These are phyloP conservation scores for Drosophila nigricruria DNA, from an alignment of 2,888 invertebrate species.

Conservation along the genomic window DNA sequence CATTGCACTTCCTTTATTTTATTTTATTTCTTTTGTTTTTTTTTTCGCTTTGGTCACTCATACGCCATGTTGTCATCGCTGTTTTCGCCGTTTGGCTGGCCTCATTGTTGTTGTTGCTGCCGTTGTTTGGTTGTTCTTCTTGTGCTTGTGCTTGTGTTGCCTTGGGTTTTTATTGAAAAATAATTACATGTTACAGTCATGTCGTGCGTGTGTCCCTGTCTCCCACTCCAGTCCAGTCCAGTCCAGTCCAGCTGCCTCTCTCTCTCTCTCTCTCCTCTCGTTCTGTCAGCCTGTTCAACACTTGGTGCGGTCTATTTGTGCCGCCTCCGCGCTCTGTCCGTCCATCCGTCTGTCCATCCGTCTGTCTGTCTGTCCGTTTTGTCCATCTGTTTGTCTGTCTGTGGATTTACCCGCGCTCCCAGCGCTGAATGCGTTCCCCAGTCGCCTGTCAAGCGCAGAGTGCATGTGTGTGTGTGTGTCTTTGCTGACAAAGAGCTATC, in stretches of 20 bases:
- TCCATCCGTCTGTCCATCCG: constrained; percentile 13
- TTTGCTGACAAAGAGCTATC: constrained; percentile 76
- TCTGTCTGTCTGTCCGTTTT: constrained; percentile 4
- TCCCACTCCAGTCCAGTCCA: not conserved
- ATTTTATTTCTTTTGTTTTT: constrained; percentile 20
- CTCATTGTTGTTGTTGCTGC: constrained; percentile 39
- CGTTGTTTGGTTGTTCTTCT: constrained; percentile 35
- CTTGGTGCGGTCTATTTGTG: constrained; percentile 74
- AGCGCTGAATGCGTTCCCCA: constrained; percentile 33
- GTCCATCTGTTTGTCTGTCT: constrained; percentile 25
- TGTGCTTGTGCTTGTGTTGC: constrained; percentile 49
- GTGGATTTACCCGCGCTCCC: constrained; percentile 21
- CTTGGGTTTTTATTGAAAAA: constrained; percentile 80
- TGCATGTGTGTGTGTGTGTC: constrained; percentile 20
- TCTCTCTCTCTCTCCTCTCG: not conserved
- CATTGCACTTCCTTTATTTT: constrained; percentile 9
- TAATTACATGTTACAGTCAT: constrained; percentile 80
- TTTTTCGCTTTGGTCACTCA: constrained; percentile 62
- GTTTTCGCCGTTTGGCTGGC: constrained; percentile 51
- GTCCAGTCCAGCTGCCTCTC: not conserved
- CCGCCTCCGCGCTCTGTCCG: constrained; percentile 33
- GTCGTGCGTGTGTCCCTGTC: constrained; percentile 65
- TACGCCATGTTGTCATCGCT: constrained; percentile 75
- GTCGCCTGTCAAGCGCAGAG: constrained; percentile 66
- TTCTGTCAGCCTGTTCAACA: constrained; percentile 52